Conservation (phyloP, 2,113 vertebrate species). For the Lophochroa leadbeateri region DNA sequence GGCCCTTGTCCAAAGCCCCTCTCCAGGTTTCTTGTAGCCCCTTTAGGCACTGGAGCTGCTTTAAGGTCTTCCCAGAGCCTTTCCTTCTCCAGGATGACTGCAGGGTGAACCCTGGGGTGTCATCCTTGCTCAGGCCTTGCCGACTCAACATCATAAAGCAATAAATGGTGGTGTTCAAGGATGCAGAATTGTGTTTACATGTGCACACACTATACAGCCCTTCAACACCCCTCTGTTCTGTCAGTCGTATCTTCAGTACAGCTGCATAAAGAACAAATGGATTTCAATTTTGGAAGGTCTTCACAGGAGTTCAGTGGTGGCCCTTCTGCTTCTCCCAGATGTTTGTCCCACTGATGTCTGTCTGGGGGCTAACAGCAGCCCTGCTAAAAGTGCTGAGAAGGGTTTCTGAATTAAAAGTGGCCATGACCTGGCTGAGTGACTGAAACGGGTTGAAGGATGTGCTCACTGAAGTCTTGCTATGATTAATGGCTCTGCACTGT, state of each 20-base stretch:
- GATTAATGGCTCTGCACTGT: not conserved
- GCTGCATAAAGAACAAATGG: not conserved
- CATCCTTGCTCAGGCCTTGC: not conserved
- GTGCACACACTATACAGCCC: fast-evolving
- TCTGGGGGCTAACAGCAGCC: not conserved
- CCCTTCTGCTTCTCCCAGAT: not conserved
- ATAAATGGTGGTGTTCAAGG: fast-evolving
- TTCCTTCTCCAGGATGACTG: not conserved
- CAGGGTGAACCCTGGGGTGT: not conserved
- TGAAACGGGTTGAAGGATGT: not conserved
- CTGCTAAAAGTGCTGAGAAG: not conserved
- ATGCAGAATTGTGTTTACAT: not conserved
- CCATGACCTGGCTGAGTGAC: not conserved
- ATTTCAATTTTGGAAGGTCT: not conserved
- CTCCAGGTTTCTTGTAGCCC: not conserved
- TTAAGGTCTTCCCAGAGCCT: not conserved
- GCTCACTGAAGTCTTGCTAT: not conserved
- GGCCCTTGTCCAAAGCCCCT: not conserved
- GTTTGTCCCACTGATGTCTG: not conserved
- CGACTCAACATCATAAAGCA: not conserved
- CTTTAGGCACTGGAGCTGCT: not conserved
- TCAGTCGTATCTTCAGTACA: not conserved
- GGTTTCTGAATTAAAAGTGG: not conserved
- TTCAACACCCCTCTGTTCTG: not conserved
- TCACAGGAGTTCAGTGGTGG: not conserved